Evolutionary conservation across 2,888 invertebrate species (phyloP), one percentile per base, ranked within the genome.

Genomic region (Nomada flava): DNA sequence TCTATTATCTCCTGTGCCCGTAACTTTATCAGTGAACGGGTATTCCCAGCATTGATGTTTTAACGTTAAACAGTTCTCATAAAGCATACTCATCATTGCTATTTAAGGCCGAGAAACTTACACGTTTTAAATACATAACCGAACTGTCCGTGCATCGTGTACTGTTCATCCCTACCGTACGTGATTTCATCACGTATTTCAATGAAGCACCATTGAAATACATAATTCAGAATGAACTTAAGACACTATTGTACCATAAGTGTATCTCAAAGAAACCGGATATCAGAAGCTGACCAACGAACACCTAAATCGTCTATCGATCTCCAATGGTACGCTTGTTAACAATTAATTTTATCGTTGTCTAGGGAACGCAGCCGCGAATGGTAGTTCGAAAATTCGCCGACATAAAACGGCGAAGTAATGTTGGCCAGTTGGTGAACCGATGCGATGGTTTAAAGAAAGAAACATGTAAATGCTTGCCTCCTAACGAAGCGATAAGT

Each of bases 401-500:
- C 52, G 69, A 36, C 83, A 70, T 84, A 83, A 84, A 83, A 44
- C 62, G 55, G 75, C 75, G 50, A 77, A 73, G 36, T 84, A 83
- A 84, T 71, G 83, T 69, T 72, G 75, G 69, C 62, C 65, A 53
- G 59, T 59, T 55, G 79, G 70, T 79, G 13, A 73, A 72, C 23
- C 70, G 47, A 62, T 13, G 23, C 70, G 47, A 62, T 18, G 65
- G 62, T 72, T 70, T 13, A 73, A 76, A 74, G 82, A 84, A 84
- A 86, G 67, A 80, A 82, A 20, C 50, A 72, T 63, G 75, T 74
- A 64, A 68, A 76, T 67, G 69, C 52, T 62, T 55, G 50, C 50
- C 65, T 79, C 75, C 76, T 88, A 84, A 86, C 82, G 84, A 86
- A 82, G 76, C 84, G 76, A 82, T 86, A 87, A 64, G 78, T 75